phyloP scores from a whole-genome alignment of 2,888 invertebrate genomes.

The Girardia tigrina region DNA sequence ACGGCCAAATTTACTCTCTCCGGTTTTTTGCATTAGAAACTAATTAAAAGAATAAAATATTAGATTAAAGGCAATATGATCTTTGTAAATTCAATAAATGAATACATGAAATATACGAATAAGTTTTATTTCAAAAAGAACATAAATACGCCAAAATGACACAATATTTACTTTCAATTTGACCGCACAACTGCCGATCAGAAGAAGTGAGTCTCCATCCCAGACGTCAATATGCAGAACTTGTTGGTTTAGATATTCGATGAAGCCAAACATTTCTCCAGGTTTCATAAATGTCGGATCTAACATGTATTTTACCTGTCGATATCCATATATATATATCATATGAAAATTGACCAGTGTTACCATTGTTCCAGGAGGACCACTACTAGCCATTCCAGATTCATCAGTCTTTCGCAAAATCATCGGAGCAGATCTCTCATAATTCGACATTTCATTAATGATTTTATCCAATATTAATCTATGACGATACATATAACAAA shows the following conservation, averaged over 20 bases:
- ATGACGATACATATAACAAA: too few relatives aligned
- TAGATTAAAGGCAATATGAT: too few relatives aligned
- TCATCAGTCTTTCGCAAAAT: constrained; percentile 46
- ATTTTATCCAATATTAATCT: constrained; percentile 45
- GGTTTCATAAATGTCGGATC: constrained; percentile 49
- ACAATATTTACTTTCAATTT: constrained; percentile 42
- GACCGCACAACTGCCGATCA: constrained; percentile 50
- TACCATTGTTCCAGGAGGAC: constrained; percentile 50
- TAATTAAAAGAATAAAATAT: too few relatives aligned
- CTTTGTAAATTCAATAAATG: too few relatives aligned
- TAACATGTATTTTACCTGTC: constrained; percentile 49
- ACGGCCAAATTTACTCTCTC: too few relatives aligned
- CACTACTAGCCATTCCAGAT: constrained; percentile 44
- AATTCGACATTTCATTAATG: constrained; percentile 43
- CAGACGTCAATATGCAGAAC: constrained; percentile 52
- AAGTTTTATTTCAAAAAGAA: too few relatives aligned
- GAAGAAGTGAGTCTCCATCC: constrained; percentile 52
- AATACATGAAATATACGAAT: too few relatives aligned
- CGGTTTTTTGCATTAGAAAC: too few relatives aligned
- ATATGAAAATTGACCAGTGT: constrained; percentile 26
- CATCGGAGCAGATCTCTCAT: constrained; percentile 43
- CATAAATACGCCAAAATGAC: too few relatives aligned
- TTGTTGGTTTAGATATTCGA: constrained; percentile 48
- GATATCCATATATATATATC: not conserved
- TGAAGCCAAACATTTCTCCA: constrained; percentile 48